These are phyloP conservation scores for Lucinisca nassula DNA, from an alignment of 2,888 invertebrate genomes.

Conservation along the genomic window DNA sequence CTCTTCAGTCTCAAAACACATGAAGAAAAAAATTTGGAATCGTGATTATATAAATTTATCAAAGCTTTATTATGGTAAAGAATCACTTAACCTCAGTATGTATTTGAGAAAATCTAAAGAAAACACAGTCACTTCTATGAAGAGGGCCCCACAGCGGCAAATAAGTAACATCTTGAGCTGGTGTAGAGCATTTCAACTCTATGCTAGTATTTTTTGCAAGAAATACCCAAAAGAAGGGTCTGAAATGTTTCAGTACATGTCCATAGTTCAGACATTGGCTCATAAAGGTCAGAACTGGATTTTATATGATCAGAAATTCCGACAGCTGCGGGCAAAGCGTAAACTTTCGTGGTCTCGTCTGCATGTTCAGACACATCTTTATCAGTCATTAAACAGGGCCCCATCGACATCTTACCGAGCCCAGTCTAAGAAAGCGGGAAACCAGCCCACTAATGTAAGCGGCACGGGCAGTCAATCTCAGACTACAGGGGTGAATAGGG, in stretches of 20 bases:
- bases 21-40: conserved; percentile 10
- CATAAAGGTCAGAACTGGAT: conserved; percentile 5
- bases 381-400: background rate
- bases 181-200: conserved; percentile 23
- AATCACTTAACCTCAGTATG: background rate
- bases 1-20: background rate
- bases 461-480: too few species aligned
- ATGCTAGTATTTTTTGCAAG: conserved; percentile 6
- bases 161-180: conserved; percentile 23
- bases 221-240: conserved; percentile 11
- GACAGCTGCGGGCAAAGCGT: background rate
- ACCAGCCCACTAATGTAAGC: too few species aligned
- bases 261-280: conserved; percentile 19
- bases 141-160: background rate
- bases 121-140: background rate
- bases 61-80: background rate
- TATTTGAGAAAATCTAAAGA: background rate
- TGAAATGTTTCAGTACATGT: conserved; percentile 29
- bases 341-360: background rate
- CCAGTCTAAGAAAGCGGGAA: too few species aligned
- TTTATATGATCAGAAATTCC: conserved; percentile 27
- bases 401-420: background rate
- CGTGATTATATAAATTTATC: conserved; percentile 15
- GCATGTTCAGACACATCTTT: background rate
- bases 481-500: too few species aligned